Evolutionary conservation across 2,113 vertebrate species (phyloP).

Genomic region (Toxotes jaculatrix): DNA sequence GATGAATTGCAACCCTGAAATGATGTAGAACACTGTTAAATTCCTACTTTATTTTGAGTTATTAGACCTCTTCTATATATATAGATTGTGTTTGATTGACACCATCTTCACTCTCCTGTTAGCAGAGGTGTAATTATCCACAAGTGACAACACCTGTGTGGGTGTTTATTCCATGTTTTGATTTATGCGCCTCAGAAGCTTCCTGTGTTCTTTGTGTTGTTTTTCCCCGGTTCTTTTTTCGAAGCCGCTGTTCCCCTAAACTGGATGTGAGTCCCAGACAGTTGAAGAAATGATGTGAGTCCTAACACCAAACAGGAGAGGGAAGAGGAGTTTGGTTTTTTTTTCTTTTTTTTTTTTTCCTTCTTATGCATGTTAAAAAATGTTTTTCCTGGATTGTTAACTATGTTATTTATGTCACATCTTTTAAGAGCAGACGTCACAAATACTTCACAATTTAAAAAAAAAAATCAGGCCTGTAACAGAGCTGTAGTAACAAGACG

Average conservation of each 20-base stretch:
- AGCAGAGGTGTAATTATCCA: not conserved
- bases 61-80: not conserved
- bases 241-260: too few relatives aligned
- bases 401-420: not conserved
- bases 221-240: not conserved
- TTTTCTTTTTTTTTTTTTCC: too few relatives aligned
- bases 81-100: not conserved
- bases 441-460: not conserved
- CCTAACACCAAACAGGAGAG: not conserved
- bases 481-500: not conserved
- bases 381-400: not conserved
- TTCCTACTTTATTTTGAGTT: not conserved
- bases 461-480: not conserved
- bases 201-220: not conserved
- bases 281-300: not conserved
- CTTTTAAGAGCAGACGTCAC: not conserved
- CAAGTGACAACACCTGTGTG: not conserved
- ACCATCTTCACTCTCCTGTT: not conserved
- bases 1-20: not conserved
- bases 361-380: not conserved
- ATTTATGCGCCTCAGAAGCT: not conserved
- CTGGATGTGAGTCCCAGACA: not conserved
- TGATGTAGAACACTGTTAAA: not conserved
- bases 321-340: too few relatives aligned
- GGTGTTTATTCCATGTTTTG: not conserved